These are phyloP conservation scores for Hemichromis elongatus DNA, from an alignment of 2,113 vertebrate species.

Conservation along the genomic window DNA sequence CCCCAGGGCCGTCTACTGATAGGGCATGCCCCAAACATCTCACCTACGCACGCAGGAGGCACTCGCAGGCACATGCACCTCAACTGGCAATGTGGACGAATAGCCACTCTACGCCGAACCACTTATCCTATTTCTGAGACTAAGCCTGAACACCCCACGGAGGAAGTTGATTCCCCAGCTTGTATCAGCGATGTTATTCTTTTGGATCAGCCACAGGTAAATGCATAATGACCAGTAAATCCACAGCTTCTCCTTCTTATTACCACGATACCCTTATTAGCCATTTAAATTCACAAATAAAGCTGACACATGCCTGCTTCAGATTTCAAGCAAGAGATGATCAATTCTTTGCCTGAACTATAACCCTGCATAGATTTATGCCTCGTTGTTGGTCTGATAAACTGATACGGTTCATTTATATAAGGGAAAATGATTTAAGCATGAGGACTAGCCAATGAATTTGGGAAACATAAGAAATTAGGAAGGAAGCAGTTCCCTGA, in stretches of 20 bases:
- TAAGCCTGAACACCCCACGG: accelerated
- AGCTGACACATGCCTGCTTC: accelerated
- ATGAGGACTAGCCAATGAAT: not conserved
- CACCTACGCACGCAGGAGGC: not conserved
- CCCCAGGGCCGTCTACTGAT: not conserved
- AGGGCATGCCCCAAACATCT: not conserved
- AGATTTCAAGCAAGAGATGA: not conserved
- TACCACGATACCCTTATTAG: not conserved
- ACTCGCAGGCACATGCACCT: not conserved
- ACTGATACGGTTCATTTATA: not conserved
- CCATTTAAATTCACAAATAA: not conserved
- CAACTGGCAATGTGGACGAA: not conserved
- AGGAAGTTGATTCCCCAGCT: not conserved
- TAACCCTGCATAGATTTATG: not conserved
- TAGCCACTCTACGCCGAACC: not conserved
- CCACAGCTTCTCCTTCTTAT: not conserved
- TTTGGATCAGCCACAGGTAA: not conserved
- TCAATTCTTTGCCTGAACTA: not conserved
- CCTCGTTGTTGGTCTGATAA: not conserved
- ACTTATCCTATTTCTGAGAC: not conserved
- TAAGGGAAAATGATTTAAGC: not conserved
- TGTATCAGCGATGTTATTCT: not conserved
- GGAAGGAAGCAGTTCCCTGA: not conserved
- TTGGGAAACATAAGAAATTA: not conserved
- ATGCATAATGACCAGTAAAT: not conserved